Percentiles rank a stretch among this genome's conserved stretches.
Conservation (phyloP, 2,888 invertebrate genomes). For the Dryococelus australis region DNA sequence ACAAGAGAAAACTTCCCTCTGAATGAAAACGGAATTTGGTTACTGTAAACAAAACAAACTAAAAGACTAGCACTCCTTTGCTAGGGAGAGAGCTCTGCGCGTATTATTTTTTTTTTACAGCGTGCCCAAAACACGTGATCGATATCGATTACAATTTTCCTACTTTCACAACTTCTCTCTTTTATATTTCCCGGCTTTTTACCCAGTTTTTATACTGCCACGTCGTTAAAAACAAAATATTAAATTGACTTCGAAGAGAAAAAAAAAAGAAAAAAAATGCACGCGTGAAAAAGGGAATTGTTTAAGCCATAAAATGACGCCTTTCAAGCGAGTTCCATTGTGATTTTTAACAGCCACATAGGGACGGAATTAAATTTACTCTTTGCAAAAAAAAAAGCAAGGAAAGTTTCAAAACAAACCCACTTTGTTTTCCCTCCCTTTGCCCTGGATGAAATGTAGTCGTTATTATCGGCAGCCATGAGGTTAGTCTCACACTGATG, state of each 20-base stretch:
- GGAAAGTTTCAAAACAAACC: conserved; percentile 5
- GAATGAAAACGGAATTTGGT: too few relatives aligned
- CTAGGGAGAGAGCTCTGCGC: too few relatives aligned
- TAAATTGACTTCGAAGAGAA: conserved; percentile 1
- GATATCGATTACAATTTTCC: not conserved
- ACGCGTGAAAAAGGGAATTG: not conserved
- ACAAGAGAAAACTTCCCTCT: too few relatives aligned
- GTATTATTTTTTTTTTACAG: too few relatives aligned
- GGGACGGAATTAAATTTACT: not conserved
- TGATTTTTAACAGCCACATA: not conserved
- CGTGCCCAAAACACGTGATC: not conserved
- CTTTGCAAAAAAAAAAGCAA: not conserved
- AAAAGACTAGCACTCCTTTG: too few relatives aligned
- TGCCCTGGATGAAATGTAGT: not conserved
- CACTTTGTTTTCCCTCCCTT: not conserved
- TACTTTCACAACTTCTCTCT: not conserved
- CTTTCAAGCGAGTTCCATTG: not conserved
- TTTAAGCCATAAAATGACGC: conserved; percentile 5
- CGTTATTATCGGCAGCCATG: not conserved
- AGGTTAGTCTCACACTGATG: not conserved
- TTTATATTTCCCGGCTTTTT: not conserved
- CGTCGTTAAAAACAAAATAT: not conserved
- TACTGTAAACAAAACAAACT: too few relatives aligned
- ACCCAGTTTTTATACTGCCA: not conserved
- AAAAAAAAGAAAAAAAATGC: not conserved